phyloP scores from a whole-genome alignment of 2,113 vertebrate species.

The Oryzias woworae region DNA sequence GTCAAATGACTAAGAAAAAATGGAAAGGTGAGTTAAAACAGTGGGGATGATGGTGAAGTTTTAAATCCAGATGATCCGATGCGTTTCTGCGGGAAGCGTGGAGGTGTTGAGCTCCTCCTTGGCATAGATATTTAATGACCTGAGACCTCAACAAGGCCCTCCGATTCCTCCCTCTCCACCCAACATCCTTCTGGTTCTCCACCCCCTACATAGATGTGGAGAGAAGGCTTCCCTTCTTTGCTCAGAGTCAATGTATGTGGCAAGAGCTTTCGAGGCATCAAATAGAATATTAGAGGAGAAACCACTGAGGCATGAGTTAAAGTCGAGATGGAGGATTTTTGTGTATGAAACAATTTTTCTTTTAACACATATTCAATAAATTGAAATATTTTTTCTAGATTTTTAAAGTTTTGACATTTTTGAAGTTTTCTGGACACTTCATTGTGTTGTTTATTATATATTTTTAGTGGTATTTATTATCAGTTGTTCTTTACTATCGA shows the following conservation, averaged over 20 bases:
- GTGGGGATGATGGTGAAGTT: constrained; percentile 29
- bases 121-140: constrained; percentile 73
- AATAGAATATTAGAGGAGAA: constrained; percentile 58
- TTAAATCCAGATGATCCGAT: constrained; percentile 23
- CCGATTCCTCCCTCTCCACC: constrained; percentile 30
- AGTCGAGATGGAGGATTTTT: constrained; percentile 15
- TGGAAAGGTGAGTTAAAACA: constrained; percentile 19
- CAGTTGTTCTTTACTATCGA: no score
- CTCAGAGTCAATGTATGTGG: constrained; percentile 43
- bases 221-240: constrained; percentile 53
- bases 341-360: constrained; percentile 16
- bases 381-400: not conserved
- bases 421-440: no score
- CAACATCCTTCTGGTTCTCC: constrained; percentile 59
- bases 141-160: constrained; percentile 57
- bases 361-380: constrained; percentile 13
- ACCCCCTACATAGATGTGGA: constrained; percentile 44
- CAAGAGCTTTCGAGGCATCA: constrained; percentile 50
- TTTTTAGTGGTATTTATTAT: no score
- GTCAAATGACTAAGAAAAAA: constrained; percentile 19
- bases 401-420: no score
- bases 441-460: no score
- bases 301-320: constrained; percentile 4
- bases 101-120: constrained; percentile 58
- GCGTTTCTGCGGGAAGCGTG: constrained; percentile 56